Conservation (phyloP, 1,140 invertebrate species). For the Pachypeltis micranthus region DNA sequence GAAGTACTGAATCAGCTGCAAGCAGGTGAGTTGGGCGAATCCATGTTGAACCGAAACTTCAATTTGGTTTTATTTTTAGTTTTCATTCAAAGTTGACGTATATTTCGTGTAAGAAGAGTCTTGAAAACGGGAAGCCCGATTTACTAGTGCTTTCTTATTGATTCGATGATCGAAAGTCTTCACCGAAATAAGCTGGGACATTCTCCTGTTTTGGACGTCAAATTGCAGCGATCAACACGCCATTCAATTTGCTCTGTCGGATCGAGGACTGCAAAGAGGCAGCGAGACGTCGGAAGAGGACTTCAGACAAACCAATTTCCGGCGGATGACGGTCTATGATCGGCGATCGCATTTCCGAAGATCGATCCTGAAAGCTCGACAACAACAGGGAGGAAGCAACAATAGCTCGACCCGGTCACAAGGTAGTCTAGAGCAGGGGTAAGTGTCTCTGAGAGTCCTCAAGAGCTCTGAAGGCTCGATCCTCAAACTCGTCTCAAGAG, state of each 20-base stretch:
- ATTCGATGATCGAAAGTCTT: no score
- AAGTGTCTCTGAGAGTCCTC: no score
- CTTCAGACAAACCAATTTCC: conserved; percentile 3
- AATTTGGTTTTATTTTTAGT: no score
- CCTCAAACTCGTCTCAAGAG: no score
- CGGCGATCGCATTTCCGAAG: background rate
- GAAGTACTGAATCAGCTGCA: background rate
- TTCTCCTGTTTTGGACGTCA: no score
- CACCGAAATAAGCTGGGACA: no score
- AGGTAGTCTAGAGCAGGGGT: conserved; percentile 4
- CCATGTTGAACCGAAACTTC: no score
- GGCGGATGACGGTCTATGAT: background rate
- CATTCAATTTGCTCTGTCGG: background rate
- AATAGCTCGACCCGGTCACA: background rate
- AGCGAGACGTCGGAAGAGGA: conserved; percentile 2
- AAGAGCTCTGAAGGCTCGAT: no score
- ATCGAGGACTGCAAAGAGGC: background rate
- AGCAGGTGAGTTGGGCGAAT: background rate
- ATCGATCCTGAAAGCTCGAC: background rate
- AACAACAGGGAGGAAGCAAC: background rate
- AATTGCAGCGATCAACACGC: background rate
- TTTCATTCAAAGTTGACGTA: no score
- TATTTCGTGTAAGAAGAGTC: no score
- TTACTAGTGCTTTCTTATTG: no score
- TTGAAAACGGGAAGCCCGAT: no score